A percentile compares a stretch with the other conserved stretches of the same genome.
These are phyloP conservation scores for Cyclophora punctaria DNA, from an alignment of 2,888 invertebrate species.

Conservation along the genomic window DNA sequence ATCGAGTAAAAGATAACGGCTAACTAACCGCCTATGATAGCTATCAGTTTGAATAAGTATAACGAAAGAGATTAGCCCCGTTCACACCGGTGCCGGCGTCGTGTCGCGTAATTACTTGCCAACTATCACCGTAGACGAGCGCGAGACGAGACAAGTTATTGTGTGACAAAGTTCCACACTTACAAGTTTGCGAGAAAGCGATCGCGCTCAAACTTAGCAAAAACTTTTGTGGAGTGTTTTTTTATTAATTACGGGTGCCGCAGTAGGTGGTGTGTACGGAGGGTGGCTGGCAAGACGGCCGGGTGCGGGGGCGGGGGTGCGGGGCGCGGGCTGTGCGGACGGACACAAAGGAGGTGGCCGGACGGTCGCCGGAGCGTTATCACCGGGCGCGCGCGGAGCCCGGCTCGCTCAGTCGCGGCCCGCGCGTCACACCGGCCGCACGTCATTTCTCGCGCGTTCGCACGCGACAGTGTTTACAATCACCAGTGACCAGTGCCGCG, in stretches of 20 bases:
- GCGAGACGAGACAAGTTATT: constrained; percentile 33
- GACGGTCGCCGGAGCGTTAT: constrained; percentile 64
- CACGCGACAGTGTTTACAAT: constrained; percentile 38
- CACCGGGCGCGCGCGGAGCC: constrained; percentile 44
- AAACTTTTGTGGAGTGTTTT: constrained; percentile 19
- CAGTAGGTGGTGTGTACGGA: constrained; percentile 52
- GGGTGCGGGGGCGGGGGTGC: constrained; percentile 32
- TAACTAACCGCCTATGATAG: too few relatives aligned
- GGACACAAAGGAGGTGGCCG: constrained; percentile 74
- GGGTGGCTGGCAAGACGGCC: constrained; percentile 38
- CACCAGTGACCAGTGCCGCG: constrained; percentile 49
- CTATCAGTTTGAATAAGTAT: too few relatives aligned
- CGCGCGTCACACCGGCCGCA: constrained; percentile 59
- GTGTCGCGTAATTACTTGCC: constrained; percentile 29
- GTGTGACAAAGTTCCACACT: constrained; percentile 33
- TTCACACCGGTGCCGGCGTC: too few relatives aligned
- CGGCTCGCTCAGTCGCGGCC: constrained; percentile 48
- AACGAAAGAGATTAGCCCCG: too few relatives aligned
- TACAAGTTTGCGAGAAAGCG: constrained; percentile 32
- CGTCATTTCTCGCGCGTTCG: constrained; percentile 28
- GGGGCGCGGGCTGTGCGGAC: constrained; percentile 40
- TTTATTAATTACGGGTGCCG: constrained; percentile 33
- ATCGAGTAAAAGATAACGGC: too few relatives aligned
- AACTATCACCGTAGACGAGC: constrained; percentile 43
- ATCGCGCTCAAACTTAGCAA: not conserved